Evolutionary conservation across 2,888 invertebrate genomes (phyloP).

Genomic region (Pediacus dermestoides): DNA sequence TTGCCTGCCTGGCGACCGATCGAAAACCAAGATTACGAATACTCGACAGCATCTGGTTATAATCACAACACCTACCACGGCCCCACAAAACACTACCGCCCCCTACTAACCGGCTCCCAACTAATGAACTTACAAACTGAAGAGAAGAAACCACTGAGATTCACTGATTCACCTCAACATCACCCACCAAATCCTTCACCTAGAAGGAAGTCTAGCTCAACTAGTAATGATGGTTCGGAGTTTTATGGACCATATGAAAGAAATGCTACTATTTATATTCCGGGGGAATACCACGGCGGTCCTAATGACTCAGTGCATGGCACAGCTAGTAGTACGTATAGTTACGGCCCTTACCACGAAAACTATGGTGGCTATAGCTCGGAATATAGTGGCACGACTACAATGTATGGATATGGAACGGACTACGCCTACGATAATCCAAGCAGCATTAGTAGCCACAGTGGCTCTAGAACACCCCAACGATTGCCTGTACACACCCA

Average conservation of each 20-base stretch:
- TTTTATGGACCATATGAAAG: slow-evolving; percentile 51
- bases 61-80: slow-evolving; percentile 90
- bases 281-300: slow-evolving; percentile 46
- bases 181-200: slow-evolving; percentile 60
- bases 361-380: slow-evolving; percentile 44
- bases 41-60: slow-evolving; percentile 57
- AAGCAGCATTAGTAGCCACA: slow-evolving; percentile 52
- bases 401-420: slow-evolving; percentile 47
- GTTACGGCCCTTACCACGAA: slow-evolving; percentile 38
- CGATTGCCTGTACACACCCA: slow-evolving; percentile 55
- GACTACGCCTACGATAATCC: slow-evolving; percentile 59
- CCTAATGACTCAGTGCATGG: slow-evolving; percentile 32
- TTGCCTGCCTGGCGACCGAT: slow-evolving; percentile 46
- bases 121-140: slow-evolving; percentile 52
- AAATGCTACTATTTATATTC: slow-evolving; percentile 49
- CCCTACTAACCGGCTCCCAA: slow-evolving; percentile 58
- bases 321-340: slow-evolving; percentile 33
- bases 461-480: slow-evolving; percentile 48
- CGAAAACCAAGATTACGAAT: slow-evolving; percentile 55
- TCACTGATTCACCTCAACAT: slow-evolving; percentile 73
- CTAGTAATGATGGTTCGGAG: slow-evolving; percentile 68
- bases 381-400: slow-evolving; percentile 46
- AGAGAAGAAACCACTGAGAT: slow-evolving; percentile 64
- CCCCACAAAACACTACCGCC: slow-evolving; percentile 70
- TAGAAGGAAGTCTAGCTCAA: slow-evolving; percentile 67